Evolutionary conservation across 2,888 invertebrate genomes (phyloP), one percentile per base, ranked within the genome.

Genomic region (Melinaea menophilus): DNA sequence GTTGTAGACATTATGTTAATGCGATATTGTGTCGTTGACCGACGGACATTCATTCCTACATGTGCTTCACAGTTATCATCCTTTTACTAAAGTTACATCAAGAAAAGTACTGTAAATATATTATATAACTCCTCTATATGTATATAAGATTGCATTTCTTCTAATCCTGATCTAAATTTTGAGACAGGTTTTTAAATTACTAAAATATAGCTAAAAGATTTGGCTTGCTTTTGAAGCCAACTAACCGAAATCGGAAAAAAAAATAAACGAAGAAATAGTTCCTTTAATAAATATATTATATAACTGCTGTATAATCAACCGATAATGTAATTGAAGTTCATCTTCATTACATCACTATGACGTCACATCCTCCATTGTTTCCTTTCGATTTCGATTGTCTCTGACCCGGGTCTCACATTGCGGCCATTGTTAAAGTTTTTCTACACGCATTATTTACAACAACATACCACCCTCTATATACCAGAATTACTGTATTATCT

Each of bases 321-420:
- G 7, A 41, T 41, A 41, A 9, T 41, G 41, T 41, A 9, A 41
- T 3, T 41, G 41, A 41, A 41, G 48, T 56, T 55, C 57, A 60
- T 55, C 48, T 46, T 22, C 51, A 62, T 73, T 72, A 73, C 77
- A 74, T 45, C 12, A 51, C 56, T 55, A 60, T 77, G 75, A 79
- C 86, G 82, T 86, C 86, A 87, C 79, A 74, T 88, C 88, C 87
- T 82, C 72, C 59, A 73, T 61, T 62, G 76, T 77, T 84, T 86
- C 89, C 88, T 89, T 90, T 89, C 89, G 76, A 76, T 90, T 90
- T 90, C 88, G 79, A 86, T 88, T 87, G 88, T 85, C 85, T 86
- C 82, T 86, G 87, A 83, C 88, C 87, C 84, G 81, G 81, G 85
- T 82, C 81, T 86, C 79, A 77, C 80, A 81, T 84, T 84, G 78